Conservation (phyloP, 35 echinoderm and acorn worm species). For the Ptychodera flava region DNA sequence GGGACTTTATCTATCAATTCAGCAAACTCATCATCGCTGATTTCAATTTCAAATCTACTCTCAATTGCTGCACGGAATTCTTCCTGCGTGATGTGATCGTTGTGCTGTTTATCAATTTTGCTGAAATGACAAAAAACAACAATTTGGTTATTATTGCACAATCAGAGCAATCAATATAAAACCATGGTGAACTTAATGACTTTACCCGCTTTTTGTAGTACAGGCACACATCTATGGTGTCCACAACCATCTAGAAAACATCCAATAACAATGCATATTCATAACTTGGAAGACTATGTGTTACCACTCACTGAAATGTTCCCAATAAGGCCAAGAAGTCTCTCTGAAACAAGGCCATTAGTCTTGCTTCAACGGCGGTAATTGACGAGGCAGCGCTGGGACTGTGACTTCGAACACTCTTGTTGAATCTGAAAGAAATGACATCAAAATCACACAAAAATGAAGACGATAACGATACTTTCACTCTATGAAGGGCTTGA, state of each 20-base stretch:
- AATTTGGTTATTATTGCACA: no score
- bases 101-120: conserved; percentile 82
- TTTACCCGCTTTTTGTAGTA: no score
- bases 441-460: no score
- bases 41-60: conserved; percentile 56
- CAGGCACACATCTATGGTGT: no score
- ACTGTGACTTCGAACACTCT: conserved; percentile 22
- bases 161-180: no score
- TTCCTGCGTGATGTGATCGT: conserved; percentile 60
- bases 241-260: no score
- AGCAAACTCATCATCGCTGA: conserved; percentile 75
- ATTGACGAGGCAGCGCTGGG: conserved; percentile 31
- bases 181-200: no score
- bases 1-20: conserved; percentile 76
- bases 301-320: conserved; percentile 90
- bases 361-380: conserved; percentile 63
- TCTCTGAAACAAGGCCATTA: conserved; percentile 83
- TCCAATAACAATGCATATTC: no score
- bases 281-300: no score
- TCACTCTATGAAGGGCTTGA: no score
- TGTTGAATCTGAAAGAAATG: conserved; percentile 42
- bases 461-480: no score
- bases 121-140: conserved; percentile 33
- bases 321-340: conserved; percentile 77
- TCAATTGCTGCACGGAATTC: conserved; percentile 86